Conservation (phyloP, 2,797 vertebrate genomes). For the Cossypha polioptera region DNA sequence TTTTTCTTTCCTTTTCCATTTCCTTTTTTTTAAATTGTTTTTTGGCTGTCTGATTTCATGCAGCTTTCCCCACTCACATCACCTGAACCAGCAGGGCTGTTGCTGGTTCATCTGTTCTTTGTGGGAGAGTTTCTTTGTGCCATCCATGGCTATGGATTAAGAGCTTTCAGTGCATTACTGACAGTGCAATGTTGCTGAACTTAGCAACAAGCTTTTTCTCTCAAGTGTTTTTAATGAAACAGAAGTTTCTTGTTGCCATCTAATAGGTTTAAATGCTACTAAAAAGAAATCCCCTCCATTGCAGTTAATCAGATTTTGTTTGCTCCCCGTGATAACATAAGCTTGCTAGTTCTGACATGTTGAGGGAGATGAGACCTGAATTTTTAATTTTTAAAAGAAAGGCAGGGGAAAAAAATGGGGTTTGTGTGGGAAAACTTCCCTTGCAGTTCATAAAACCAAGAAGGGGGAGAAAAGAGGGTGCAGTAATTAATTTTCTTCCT, state of each 20-base stretch:
- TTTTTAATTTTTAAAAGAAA: slow-evolving; percentile 5
- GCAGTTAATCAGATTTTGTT: slow-evolving; percentile 53
- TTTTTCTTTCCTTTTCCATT: not conserved
- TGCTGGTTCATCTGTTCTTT: not conserved
- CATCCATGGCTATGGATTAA: not conserved
- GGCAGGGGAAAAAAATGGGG: not conserved
- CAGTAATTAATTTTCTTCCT: not conserved
- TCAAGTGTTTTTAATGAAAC: slow-evolving; percentile 28
- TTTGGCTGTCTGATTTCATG: not conserved
- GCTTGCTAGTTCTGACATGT: slow-evolving; percentile 11
- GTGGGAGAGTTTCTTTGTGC: not conserved
- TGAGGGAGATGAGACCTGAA: not conserved
- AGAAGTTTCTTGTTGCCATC: slow-evolving; percentile 34
- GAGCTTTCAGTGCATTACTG: not conserved
- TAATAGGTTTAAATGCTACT: slow-evolving; percentile 33
- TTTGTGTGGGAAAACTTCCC: not conserved
- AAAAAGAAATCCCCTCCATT: slow-evolving; percentile 25
- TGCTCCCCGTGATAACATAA: not conserved
- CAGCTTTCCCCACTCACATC: not conserved
- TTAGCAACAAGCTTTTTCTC: slow-evolving; percentile 1
- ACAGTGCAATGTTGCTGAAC: not conserved
- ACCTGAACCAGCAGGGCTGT: not conserved
- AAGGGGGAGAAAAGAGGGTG: not conserved
- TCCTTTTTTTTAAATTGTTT: not conserved
- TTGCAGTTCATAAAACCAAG: not conserved